A percentile compares a stretch with the other conserved stretches of the same genome.
These are phyloP conservation scores for Drosophila eohydei DNA, from an alignment of 2,888 invertebrate species.

Conservation along the genomic window DNA sequence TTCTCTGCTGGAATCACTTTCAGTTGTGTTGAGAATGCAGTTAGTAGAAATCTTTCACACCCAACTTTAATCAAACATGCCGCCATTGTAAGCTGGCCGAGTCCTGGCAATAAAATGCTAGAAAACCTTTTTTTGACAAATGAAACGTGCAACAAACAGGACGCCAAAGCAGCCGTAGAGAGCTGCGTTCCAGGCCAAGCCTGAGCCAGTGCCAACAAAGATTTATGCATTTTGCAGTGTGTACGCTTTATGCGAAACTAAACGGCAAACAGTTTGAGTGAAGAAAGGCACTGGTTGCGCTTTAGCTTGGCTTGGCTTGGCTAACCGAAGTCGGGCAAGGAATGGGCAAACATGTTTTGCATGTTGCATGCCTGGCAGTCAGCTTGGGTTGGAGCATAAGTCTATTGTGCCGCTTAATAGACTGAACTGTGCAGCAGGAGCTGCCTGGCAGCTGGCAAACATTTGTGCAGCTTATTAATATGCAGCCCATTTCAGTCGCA, in stretches of 20 bases:
- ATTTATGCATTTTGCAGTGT: conserved; percentile 74
- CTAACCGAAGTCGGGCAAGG: conserved; percentile 47
- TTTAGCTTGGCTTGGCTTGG: conserved; percentile 14
- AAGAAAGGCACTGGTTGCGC: conserved; percentile 42
- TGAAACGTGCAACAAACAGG: conserved; percentile 75
- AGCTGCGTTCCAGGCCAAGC: background rate
- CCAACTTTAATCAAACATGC: background rate
- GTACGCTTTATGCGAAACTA: conserved; percentile 71
- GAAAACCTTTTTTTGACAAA: conserved; percentile 68
- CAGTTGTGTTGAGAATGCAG: background rate
- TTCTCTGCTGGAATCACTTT: background rate
- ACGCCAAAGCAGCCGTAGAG: conserved; percentile 42
- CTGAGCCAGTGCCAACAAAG: conserved; percentile 64
- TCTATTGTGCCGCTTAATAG: conserved; percentile 72
- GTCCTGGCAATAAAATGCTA: conserved; percentile 54
- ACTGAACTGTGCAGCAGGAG: conserved; percentile 58
- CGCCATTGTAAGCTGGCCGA: background rate
- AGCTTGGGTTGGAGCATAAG: conserved; percentile 8
- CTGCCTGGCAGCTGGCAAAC: conserved; percentile 61
- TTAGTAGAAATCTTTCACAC: background rate
- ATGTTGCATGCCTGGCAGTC: conserved; percentile 5
- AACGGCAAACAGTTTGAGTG: conserved; percentile 72
- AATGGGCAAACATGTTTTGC: conserved; percentile 46
- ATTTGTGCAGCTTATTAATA: conserved; percentile 76
- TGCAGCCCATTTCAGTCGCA: conserved; percentile 51